A percentile compares a stretch with the other conserved stretches of the same genome.
Conservation (phyloP, 2,888 invertebrate species). For the Ormia ochracea region DNA sequence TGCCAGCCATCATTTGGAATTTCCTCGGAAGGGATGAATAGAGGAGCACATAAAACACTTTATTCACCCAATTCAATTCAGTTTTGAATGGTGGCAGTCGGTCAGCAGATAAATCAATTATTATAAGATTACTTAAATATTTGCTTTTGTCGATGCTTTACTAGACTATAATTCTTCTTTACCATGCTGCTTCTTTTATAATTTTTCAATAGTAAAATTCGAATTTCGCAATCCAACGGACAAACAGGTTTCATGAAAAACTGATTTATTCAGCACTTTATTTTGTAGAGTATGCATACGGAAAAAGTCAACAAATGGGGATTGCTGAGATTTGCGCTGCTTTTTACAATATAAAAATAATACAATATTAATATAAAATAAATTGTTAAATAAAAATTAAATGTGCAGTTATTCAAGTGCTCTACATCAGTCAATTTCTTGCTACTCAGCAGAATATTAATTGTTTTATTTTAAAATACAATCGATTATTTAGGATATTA, state of each 20-base stretch:
- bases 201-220: slow-evolving; percentile 6
- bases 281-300: background rate
- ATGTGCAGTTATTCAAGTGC: too few species aligned
- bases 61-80: slow-evolving; percentile 49
- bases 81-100: slow-evolving; percentile 46
- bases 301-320: background rate
- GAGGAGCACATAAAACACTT: slow-evolving; percentile 16
- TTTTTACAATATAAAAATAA: too few species aligned
- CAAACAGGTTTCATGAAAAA: slow-evolving; percentile 35
- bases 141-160: slow-evolving; percentile 22
- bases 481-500: too few species aligned
- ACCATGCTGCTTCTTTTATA: background rate
- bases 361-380: too few species aligned
- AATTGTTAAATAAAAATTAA: too few species aligned
- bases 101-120: slow-evolving; percentile 63
- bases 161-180: background rate
- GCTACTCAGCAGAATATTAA: too few species aligned
- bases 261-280: slow-evolving; percentile 62
- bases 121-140: slow-evolving; percentile 58
- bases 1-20: background rate
- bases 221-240: background rate
- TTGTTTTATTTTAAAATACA: too few species aligned
- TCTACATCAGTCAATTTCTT: too few species aligned
- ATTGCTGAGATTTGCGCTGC: too few species aligned
- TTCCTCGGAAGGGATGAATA: background rate